These are phyloP conservation scores for Magallana ariakensis DNA, from an alignment of 1,140 invertebrate species.

Conservation along the genomic window DNA sequence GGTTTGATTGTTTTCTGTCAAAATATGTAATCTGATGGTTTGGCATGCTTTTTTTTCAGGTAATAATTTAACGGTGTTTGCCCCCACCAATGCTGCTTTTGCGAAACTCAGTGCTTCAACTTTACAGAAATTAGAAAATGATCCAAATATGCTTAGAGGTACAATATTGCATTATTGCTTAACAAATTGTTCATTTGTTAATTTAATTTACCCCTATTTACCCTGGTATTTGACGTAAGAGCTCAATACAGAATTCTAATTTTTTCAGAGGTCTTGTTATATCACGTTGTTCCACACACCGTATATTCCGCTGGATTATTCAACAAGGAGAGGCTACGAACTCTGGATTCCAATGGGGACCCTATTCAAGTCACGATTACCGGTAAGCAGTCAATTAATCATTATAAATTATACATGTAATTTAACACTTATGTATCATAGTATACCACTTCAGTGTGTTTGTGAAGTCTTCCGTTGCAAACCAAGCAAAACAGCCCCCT, in stretches of 20 bases:
- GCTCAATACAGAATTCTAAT: too few species aligned
- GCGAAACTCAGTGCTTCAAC: constrained; percentile 64
- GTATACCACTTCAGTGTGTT: too few species aligned
- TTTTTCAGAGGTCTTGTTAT: constrained; percentile 54
- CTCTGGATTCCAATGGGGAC: constrained; percentile 50
- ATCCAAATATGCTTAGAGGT: constrained; percentile 1
- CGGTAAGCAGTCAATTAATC: constrained; percentile 3
- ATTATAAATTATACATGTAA: too few species aligned
- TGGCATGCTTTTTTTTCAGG: constrained; percentile 41
- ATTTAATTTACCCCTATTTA: too few species aligned
- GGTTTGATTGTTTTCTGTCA: too few species aligned
- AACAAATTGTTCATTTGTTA: too few species aligned
- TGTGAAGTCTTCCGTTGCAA: too few species aligned
- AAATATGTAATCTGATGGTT: background rate
- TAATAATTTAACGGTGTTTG: constrained; percentile 85
- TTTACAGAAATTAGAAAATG: constrained; percentile 24
- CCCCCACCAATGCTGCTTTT: constrained; percentile 92
- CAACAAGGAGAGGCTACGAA: constrained; percentile 45
- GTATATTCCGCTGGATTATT: constrained; percentile 53
- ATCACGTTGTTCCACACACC: constrained; percentile 57
- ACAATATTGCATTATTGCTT: too few species aligned
- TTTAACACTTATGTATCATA: too few species aligned
- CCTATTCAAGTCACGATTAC: constrained; percentile 29
- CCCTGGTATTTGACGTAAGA: too few species aligned
- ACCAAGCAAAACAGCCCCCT: too few species aligned